phyloP scores from a whole-genome alignment of 2,113 vertebrate species.

The Platycercus adscitus region DNA sequence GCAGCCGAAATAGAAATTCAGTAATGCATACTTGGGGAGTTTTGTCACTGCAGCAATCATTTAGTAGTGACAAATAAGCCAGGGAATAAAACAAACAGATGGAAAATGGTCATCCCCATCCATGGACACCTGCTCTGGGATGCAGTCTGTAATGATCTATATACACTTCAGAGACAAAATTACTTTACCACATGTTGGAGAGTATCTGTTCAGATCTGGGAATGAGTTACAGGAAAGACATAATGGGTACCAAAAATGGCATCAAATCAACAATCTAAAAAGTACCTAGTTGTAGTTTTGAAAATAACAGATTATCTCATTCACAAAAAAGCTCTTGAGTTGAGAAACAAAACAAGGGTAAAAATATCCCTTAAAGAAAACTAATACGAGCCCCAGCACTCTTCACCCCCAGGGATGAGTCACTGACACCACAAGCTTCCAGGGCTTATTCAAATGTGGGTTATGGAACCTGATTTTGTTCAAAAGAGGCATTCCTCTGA shows the following conservation, averaged over 20 bases:
- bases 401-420: neutral
- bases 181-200: slow-evolving; percentile 42
- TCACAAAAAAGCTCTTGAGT: slow-evolving; percentile 34
- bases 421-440: neutral
- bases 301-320: slow-evolving; percentile 66
- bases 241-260: slow-evolving; percentile 1
- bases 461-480: neutral
- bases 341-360: slow-evolving; percentile 30
- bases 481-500: neutral
- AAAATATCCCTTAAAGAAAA: slow-evolving; percentile 29
- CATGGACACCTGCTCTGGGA: slow-evolving; percentile 54
- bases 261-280: slow-evolving; percentile 1
- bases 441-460: neutral
- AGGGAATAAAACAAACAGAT: slow-evolving; percentile 69
- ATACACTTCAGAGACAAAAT: slow-evolving; percentile 40
- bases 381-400: neutral
- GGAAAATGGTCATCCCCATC: slow-evolving; percentile 49
- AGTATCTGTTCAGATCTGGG: slow-evolving; percentile 32
- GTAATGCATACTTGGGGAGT: slow-evolving; percentile 62
- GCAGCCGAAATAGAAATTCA: slow-evolving; percentile 70
- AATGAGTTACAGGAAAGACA: slow-evolving; percentile 37
- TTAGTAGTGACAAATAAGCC: slow-evolving; percentile 58
- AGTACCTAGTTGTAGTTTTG: slow-evolving; percentile 7
- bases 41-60: slow-evolving; percentile 68
- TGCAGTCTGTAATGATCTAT: slow-evolving; percentile 45